Evolutionary conservation across 2,797 vertebrate genomes (phyloP), one percentile per base, ranked within the genome.

Genomic region (Gymnodraco acuticeps): DNA sequence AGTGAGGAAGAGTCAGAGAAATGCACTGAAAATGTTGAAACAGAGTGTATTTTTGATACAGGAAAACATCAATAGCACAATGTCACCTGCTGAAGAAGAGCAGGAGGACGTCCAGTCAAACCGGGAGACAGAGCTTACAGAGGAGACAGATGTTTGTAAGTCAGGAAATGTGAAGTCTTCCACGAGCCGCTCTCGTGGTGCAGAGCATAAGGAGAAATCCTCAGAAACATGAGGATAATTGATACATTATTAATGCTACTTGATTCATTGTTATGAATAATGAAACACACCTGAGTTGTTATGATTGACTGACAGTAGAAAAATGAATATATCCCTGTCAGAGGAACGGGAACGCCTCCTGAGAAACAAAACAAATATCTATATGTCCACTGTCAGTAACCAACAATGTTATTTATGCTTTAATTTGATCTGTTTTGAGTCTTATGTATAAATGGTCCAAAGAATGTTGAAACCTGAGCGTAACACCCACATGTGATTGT

Each of bases 111-210:
- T 59, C 11, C 67, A 27, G 10, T 59, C 75, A 59, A 41, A 77
- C 33, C 79, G 72, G 42, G 41, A 88, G 10, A 23, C 31, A 0
- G 56, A 83, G 48, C 45, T 62, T 58, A 69, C 70, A 50, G 62
- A 61, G 4, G 59, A 50, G 33, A 67, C 54, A 7, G 75, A 84
- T 47, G 69, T 74, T 53, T 48, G 38, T 50, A 23, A 27, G 8
- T 54, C 52, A 67, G 33, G 73, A 78, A 38, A 42, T 70, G 51
- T 78, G 60, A 74, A 59, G 52, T 78, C 45, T 27, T 64, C 74
- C 41, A 50, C 15, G 15, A 61, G 61, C 64, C 0, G 5, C 59
- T 20, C 11, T 23, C 27, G 61, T n/a, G 33, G 17, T 9, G n/a
- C 51, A 50, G 3, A 63, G 33, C 27, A 55, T 48, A 43, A 16